A percentile compares a stretch with the other conserved stretches of the same genome.
phyloP scores from a whole-genome alignment of 2,797 vertebrate genomes.

The Mallotus villosus region DNA sequence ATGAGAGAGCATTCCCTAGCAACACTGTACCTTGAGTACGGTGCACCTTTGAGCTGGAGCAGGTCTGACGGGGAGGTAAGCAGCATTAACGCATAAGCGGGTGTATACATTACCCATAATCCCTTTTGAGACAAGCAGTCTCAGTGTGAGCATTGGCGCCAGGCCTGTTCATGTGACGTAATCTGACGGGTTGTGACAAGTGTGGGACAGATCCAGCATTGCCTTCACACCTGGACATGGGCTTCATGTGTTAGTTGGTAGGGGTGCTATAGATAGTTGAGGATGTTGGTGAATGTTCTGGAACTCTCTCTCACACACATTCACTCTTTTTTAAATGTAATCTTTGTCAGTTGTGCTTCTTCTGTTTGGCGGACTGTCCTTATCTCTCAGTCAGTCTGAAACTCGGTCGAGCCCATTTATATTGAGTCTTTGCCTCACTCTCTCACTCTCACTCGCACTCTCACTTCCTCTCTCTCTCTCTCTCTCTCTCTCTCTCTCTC shows the following conservation, averaged over 20 bases:
- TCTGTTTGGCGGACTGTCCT: too few relatives aligned
- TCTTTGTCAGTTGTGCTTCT: neutral
- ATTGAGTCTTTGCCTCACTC: neutral
- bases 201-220: neutral
- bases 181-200: neutral
- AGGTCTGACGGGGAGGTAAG: conserved; percentile 28
- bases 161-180: neutral
- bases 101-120: conserved; percentile 27
- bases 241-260: too few relatives aligned
- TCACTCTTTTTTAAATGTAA: neutral
- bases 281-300: too few relatives aligned
- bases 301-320: neutral
- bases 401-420: too few relatives aligned
- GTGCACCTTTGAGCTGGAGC: conserved; percentile 47
- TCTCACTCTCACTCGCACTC: neutral
- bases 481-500: neutral
- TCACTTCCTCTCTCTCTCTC: neutral
- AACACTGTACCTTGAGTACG: neutral
- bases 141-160: conserved; percentile 10
- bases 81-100: conserved; percentile 31
- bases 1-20: neutral
- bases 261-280: too few relatives aligned
- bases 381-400: too few relatives aligned
- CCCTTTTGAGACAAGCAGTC: conserved; percentile 22
- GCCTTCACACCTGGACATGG: neutral